A percentile compares a stretch with the other conserved stretches of the same genome.
Conservation (phyloP, 2,888 invertebrate genomes). For the Noctua fimbriata region DNA sequence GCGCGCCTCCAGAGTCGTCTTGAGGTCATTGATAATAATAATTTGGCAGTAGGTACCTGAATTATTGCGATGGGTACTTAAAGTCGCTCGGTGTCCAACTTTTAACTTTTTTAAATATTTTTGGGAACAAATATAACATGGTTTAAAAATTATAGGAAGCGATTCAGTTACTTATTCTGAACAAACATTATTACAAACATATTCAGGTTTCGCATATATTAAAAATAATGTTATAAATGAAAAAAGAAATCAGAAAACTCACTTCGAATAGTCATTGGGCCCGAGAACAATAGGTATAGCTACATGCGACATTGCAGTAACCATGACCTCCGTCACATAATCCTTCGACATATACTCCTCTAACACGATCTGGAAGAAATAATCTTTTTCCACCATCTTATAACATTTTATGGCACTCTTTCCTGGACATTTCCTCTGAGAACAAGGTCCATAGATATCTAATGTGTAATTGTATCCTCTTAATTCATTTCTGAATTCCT, state of each 20-base stretch:
- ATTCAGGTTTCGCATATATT: too few species aligned
- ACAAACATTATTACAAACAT: too few species aligned
- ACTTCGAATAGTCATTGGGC: conserved; percentile 79
- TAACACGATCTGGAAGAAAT: conserved; percentile 81
- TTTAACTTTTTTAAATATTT: too few species aligned
- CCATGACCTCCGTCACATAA: conserved; percentile 80
- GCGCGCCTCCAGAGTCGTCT: too few species aligned
- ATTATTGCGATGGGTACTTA: too few species aligned
- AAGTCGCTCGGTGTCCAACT: too few species aligned
- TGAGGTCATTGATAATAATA: too few species aligned
- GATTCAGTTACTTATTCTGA: too few species aligned
- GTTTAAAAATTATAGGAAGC: too few species aligned
- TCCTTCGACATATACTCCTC: conserved; percentile 81
- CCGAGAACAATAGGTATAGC: conserved; percentile 82
- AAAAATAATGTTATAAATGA: too few species aligned
- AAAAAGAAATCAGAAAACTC: conserved; percentile 45
- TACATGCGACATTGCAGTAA: conserved; percentile 75
- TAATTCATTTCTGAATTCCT: conserved; percentile 76
- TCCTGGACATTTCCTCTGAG: conserved; percentile 76
- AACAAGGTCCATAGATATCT: conserved; percentile 81
- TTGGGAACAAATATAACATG: too few species aligned
- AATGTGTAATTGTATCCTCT: conserved; percentile 78
- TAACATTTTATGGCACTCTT: conserved; percentile 74
- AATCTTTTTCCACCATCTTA: conserved; percentile 78
- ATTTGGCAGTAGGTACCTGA: too few species aligned